These are phyloP conservation scores for Calliscelio sp. DNA, from an alignment of 2,888 invertebrate species.

Conservation along the genomic window DNA sequence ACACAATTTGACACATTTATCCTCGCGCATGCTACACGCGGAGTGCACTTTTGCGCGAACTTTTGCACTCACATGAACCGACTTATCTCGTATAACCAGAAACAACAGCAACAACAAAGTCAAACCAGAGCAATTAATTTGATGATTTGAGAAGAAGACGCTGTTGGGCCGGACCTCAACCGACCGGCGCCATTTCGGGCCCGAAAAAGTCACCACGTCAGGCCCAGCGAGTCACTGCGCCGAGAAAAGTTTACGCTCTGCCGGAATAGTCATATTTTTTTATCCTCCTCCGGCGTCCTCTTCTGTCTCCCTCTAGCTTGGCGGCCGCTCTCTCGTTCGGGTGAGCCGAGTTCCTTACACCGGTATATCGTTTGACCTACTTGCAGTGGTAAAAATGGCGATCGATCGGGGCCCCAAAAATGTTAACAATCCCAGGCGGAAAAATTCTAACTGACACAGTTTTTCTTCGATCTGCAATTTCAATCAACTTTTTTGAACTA, in stretches of 20 bases:
- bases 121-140: too few species aligned
- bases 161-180: constrained; percentile 52
- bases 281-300: constrained; percentile 57
- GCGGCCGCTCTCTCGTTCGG: constrained; percentile 61
- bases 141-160: too few species aligned
- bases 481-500: too few species aligned
- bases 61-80: constrained; percentile 44
- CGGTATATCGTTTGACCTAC: constrained; percentile 73
- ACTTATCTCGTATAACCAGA: too few species aligned
- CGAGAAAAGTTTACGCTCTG: constrained; percentile 69
- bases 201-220: constrained; percentile 69
- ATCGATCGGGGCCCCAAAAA: constrained; percentile 62
- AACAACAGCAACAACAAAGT: too few species aligned
- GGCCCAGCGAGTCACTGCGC: constrained; percentile 60
- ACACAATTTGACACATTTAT: constrained; percentile 61
- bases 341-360: constrained; percentile 70
- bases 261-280: constrained; percentile 69
- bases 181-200: constrained; percentile 73
- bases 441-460: too few species aligned
- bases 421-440: constrained; percentile 19
- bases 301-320: constrained; percentile 65
- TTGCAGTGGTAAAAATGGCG: constrained; percentile 69
- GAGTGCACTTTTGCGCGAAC: constrained; percentile 13
- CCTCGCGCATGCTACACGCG: constrained; percentile 54
- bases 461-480: too few species aligned